Conservation (phyloP, 2,888 invertebrate genomes). For the Papilio protenor region DNA sequence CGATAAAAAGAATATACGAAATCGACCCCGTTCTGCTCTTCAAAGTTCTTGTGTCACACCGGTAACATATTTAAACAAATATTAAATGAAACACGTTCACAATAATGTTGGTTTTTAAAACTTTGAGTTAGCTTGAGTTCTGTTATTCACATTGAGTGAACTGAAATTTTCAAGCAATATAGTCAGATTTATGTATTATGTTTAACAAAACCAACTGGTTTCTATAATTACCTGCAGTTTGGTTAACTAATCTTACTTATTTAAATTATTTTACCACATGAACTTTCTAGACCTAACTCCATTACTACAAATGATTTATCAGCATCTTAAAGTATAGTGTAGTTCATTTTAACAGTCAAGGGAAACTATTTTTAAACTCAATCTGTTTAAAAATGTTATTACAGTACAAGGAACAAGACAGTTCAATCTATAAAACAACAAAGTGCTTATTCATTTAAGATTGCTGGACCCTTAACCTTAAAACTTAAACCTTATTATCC, state of each 20-base stretch:
- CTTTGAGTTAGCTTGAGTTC: too few relatives aligned
- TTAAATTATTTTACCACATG: not conserved
- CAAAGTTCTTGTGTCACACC: conserved; percentile 70
- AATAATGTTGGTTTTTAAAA: not conserved
- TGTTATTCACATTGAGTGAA: not conserved
- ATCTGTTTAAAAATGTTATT: not conserved
- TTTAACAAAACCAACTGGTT: not conserved
- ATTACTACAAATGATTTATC: not conserved
- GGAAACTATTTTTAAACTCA: not conserved
- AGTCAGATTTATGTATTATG: not conserved
- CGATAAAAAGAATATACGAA: conserved; percentile 69
- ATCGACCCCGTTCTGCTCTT: conserved; percentile 75
- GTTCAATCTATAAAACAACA: not conserved
- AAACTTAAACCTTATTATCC: too few relatives aligned
- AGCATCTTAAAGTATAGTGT: not conserved
- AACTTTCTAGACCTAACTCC: too few relatives aligned
- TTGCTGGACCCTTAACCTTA: not conserved
- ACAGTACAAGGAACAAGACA: not conserved
- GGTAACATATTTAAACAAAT: conserved; percentile 56
- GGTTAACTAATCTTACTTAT: not conserved
- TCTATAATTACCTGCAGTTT: not conserved
- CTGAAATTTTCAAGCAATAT: not conserved
- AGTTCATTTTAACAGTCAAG: too few relatives aligned
- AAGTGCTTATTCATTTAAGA: not conserved
- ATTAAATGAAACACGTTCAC: not conserved